Base-by-base conservation (phyloP, 2,113 vertebrate genomes). In the Rhagologus leucostigma region DNA sequence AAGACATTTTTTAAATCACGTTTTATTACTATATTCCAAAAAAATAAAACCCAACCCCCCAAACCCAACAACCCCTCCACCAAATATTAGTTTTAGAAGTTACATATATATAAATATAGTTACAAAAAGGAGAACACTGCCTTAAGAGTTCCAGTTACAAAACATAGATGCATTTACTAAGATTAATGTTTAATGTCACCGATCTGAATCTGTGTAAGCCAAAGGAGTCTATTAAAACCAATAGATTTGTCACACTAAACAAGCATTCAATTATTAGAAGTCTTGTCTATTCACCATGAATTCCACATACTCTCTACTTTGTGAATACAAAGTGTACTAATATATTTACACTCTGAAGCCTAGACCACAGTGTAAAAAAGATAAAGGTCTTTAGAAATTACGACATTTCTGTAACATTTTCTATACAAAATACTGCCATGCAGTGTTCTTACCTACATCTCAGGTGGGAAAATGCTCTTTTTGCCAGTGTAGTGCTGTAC, bases 61-160 rank as follows among this genome's bases (percentile, higher is more conserved):
- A 62, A 62, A n/a, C 27, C 53, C 26, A 85, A 65, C 29, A 52
- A 49, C 2, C 5, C 6, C 52, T 46, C 23, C 46, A 39, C 18
- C 26, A 93, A 81, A 67, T 69, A 83, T 10, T 92, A 86, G 59
- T 79, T 95, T 85, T 39, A 80, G 27, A 83, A 92, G 83, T 92
- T 71, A 75, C 52, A 86, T 37, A 47, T 75, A 77, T 68, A 87
- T 84, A 90, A 71, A 93, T 44, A 71, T 22, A 89, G 57, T 81
- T 92, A 91, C 37, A 93, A 95, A 96, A 95, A 89, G 74, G 55
- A 84, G n/a, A 84, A 70, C 78, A 84, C 42, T 77, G 59, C 52
- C 44, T 80, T 55, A 52, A 42, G 57, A 94, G 67, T 90, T 92
- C 42, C 26, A 95, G 82, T 93, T 89, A 44, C 44, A 84, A 93